phyloP scores from a whole-genome alignment of 1,140 invertebrate genomes.

The Tetramorium parvispinum region DNA sequence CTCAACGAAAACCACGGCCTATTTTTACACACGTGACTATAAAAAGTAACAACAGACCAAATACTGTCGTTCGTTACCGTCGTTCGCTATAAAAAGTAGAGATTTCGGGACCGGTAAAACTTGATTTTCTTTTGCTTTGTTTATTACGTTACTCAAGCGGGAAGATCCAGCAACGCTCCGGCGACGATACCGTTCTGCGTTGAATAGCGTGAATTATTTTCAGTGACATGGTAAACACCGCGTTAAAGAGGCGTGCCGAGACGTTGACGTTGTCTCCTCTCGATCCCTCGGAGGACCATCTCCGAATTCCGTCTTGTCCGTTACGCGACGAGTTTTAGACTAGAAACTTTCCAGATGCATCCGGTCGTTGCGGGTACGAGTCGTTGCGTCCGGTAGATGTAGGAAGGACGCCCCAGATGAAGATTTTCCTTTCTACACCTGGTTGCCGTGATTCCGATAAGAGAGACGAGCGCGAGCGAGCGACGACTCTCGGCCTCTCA shows the following conservation, averaged over 20 bases:
- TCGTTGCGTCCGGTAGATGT: not conserved
- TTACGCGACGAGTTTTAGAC: not conserved
- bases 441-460: conserved; percentile 3
- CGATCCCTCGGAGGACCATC: conserved; percentile 9
- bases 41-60: conserved; percentile 72
- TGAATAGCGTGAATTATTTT: conserved; percentile 27
- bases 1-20: conserved; percentile 73
- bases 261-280: not conserved
- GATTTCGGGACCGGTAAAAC: conserved; percentile 41
- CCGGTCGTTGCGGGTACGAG: conserved; percentile 3
- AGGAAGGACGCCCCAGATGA: not conserved
- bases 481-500: conserved; percentile 68
- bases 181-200: not conserved
- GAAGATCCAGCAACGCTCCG: conserved; percentile 17
- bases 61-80: conserved; percentile 62
- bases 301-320: conserved; percentile 5
- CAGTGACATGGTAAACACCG: conserved; percentile 32
- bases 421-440: not conserved
- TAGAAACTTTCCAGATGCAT: not conserved
- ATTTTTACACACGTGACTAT: conserved; percentile 70
- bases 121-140: conserved; percentile 15
- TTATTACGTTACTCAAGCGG: conserved; percentile 16
- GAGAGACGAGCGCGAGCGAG: not conserved
- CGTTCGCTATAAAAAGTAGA: conserved; percentile 72
- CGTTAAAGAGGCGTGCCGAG: not conserved